Evolutionary conservation across 2,797 vertebrate species (phyloP).

Genomic region (Anabacerthia variegaticeps): DNA sequence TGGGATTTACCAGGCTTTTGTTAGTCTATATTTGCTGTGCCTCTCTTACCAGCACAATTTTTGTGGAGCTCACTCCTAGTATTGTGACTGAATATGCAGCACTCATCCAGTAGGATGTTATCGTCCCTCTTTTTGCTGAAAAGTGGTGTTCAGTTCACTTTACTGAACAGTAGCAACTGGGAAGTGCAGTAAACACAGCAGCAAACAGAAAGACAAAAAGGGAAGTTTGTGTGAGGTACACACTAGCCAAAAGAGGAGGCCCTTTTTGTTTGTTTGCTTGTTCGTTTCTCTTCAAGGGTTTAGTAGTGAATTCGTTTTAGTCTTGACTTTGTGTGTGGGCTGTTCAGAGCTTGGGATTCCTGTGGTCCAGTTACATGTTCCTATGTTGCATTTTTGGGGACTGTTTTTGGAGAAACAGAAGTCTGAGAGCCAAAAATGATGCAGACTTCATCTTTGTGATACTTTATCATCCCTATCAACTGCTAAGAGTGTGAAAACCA

Average conservation of each 20-base stretch:
- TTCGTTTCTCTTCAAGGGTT: not conserved
- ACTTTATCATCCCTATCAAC: not conserved
- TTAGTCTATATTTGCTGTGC: not conserved
- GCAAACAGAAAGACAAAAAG: not conserved
- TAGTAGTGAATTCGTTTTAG: not conserved
- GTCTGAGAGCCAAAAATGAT: not conserved
- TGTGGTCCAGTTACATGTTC: not conserved
- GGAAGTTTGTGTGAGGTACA: not conserved
- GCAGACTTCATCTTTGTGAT: not conserved
- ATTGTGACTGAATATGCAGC: not conserved
- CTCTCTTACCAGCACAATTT: not conserved
- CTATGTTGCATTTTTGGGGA: not conserved
- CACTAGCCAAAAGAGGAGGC: not conserved
- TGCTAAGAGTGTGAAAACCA: not conserved
- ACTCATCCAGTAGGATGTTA: not conserved
- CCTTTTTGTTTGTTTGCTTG: not conserved
- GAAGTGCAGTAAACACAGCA: not conserved
- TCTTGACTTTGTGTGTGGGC: not conserved
- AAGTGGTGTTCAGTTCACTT: not conserved
- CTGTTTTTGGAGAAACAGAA: not conserved
- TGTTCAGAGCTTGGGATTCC: not conserved
- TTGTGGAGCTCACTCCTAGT: not conserved
- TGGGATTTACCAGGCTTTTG: not conserved
- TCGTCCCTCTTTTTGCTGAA: not conserved
- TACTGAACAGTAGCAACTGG: not conserved